Percentiles rank a stretch among this genome's conserved stretches.
phyloP scores from a whole-genome alignment of 2,888 invertebrate genomes.

The Biston betularia region DNA sequence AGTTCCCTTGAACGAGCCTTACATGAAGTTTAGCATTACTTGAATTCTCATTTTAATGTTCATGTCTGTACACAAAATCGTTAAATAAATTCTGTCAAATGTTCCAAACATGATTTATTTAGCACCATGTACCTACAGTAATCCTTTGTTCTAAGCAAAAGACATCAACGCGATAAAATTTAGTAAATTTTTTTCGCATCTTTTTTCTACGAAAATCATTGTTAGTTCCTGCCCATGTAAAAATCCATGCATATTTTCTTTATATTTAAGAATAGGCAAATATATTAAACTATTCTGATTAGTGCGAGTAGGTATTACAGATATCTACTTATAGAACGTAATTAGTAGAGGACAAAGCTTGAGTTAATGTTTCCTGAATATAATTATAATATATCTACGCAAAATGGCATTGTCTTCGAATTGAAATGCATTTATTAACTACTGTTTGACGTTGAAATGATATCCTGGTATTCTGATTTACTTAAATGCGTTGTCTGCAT shows the following conservation, averaged over 20 bases:
- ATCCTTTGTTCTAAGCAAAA: slow-evolving; percentile 26
- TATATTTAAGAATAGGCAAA: neutral
- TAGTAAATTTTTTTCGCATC: neutral
- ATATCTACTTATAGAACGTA: slow-evolving; percentile 5
- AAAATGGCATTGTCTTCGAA: slow-evolving; percentile 24
- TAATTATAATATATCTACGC: slow-evolving; percentile 3
- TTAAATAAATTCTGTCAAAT: neutral
- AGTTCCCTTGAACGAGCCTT: slow-evolving; percentile 67
- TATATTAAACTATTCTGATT: neutral
- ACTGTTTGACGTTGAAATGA: slow-evolving; percentile 18
- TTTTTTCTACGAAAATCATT: neutral
- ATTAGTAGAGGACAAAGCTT: slow-evolving; percentile 24
- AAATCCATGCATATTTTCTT: too few relatives aligned
- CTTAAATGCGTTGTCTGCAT: slow-evolving; percentile 7
- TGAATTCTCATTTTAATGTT: slow-evolving; percentile 37
- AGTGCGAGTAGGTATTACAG: neutral
- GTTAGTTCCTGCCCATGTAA: too few relatives aligned
- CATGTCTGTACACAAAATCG: slow-evolving; percentile 25
- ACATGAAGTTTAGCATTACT: slow-evolving; percentile 31
- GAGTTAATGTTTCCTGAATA: slow-evolving; percentile 26
- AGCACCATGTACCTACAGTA: too few relatives aligned
- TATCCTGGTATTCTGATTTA: slow-evolving; percentile 16
- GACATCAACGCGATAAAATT: slow-evolving; percentile 31
- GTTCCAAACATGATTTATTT: too few relatives aligned
- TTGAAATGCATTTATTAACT: slow-evolving; percentile 19